These are phyloP conservation scores for Holacanthella duospinosa DNA, from an alignment of 2,888 invertebrate species.

Conservation along the genomic window DNA sequence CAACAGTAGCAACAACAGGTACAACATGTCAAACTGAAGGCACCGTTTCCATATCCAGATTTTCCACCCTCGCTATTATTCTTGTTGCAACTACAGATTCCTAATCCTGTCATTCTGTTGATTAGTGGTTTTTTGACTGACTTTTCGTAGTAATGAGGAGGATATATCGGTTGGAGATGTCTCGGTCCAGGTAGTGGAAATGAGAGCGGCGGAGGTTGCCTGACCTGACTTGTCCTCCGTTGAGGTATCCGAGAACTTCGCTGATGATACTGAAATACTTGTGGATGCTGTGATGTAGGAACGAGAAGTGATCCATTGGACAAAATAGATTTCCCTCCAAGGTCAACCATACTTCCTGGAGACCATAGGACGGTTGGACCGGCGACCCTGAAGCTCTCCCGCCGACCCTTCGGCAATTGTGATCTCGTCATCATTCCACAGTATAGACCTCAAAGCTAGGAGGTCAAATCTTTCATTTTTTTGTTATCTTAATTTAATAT, in stretches of 20 bases:
- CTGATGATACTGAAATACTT: not conserved
- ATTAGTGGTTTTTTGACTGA: not conserved
- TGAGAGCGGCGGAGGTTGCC: not conserved
- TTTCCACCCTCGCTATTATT: too few relatives aligned
- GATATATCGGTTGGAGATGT: not conserved
- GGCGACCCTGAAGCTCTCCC: not conserved
- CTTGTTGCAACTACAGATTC: not conserved
- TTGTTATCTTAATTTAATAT: not conserved
- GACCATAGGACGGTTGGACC: not conserved
- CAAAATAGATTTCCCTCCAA: not conserved
- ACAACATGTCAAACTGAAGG: conserved; percentile 17
- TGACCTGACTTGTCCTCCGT: conserved; percentile 5
- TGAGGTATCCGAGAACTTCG: conserved; percentile 12
- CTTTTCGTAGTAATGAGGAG: not conserved
- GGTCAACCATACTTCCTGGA: not conserved
- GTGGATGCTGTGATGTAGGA: not conserved
- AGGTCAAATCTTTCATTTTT: not conserved
- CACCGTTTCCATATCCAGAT: not conserved
- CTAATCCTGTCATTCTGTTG: not conserved
- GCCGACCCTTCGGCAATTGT: not conserved
- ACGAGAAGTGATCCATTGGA: not conserved
- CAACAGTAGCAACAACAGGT: conserved; percentile 36
- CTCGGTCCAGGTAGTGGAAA: not conserved
- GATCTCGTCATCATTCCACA: not conserved
- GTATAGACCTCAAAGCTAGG: not conserved